A percentile compares a stretch with the other conserved stretches of the same genome.
Conservation (phyloP, 2,888 invertebrate species). For the Hypercompe scribonia region DNA sequence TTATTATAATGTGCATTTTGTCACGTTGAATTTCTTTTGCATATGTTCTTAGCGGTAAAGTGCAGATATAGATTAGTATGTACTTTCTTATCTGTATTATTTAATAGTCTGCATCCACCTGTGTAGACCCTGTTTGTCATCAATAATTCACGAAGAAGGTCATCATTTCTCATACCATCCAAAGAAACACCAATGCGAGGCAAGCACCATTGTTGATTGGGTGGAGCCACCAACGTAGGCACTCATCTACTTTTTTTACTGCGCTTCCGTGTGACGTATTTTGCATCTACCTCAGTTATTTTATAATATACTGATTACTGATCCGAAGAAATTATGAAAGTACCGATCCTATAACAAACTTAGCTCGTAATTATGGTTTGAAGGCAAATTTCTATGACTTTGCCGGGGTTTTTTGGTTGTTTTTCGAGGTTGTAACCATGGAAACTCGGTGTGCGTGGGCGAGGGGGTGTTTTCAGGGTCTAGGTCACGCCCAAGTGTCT, state of each 20-base stretch:
- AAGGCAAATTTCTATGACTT: conserved; percentile 31
- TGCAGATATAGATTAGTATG: background rate
- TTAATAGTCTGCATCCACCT: conserved; percentile 46
- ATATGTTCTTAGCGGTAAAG: too few species aligned
- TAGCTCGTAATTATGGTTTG: conserved; percentile 1
- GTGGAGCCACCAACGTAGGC: conserved; percentile 72
- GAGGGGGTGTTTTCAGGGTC: conserved; percentile 85
- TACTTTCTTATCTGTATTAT: conserved; percentile 34
- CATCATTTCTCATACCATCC: conserved; percentile 70
- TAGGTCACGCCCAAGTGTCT: conserved; percentile 84
- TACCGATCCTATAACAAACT: background rate
- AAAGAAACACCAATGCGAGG: conserved; percentile 72
- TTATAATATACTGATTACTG: background rate
- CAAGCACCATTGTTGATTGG: conserved; percentile 64
- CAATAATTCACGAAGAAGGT: conserved; percentile 66
- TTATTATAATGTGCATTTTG: too few species aligned
- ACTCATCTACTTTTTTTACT: conserved; percentile 59
- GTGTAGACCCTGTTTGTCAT: conserved; percentile 62
- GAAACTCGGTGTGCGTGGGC: conserved; percentile 75
- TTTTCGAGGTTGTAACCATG: conserved; percentile 70
- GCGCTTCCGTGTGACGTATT: conserved; percentile 62
- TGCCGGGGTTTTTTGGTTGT: conserved; percentile 54
- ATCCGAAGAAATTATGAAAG: background rate
- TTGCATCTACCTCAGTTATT: conserved; percentile 32
- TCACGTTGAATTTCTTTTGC: background rate